Evolutionary conservation across 2,888 invertebrate genomes (phyloP), one percentile per base, ranked within the genome.

Genomic region (Cantharis lateralis): DNA sequence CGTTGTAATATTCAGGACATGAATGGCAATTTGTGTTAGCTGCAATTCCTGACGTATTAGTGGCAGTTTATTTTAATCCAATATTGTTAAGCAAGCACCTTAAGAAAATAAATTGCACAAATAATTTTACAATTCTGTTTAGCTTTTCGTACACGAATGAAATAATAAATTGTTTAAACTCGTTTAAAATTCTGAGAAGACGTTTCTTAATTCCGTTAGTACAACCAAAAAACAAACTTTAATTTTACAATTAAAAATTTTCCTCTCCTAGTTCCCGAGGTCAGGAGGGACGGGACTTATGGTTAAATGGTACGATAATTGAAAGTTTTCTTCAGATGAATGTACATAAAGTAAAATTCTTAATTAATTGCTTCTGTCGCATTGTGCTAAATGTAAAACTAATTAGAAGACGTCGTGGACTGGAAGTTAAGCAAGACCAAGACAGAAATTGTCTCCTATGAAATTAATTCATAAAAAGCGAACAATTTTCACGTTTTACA

Each of bases 401-500:
- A 75, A 78, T 78, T 78, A 78, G 70, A 72, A 75, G 66, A 75
- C 72, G 72, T 75, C 75, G 70, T 68, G 72, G 63, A 75, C 32
- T 78, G 75, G 72, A 78, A 78, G 75, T 70, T 75, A 78, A 78
- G 70, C 68, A 78, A 78, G 75, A 71, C 63, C 74, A 66, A 62
- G 71, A 69, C 75, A 70, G 73, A 72, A 78, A 78, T 24, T 78
- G 78, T 78, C 78, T 76, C 76, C 72, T 70, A 71, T 71, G 71
- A 74, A 78, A 78, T 78, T 78, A 78, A 78, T 78, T 78, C 78
- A 82, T 78, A 80, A 81, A 82, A 82, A 82, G 78, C 75, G 76
- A 78, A 79, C 82, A 80, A 82, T 82, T 82, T 81, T 79, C 81
- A 75, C 82, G 76, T 82, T 82, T 80, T 78, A 82, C 82, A 82